Percentiles rank a stretch among this genome's conserved stretches.
Evolutionary conservation across 2,797 vertebrate genomes (phyloP).

Genomic region (Lepilemur ruficaudatus): DNA sequence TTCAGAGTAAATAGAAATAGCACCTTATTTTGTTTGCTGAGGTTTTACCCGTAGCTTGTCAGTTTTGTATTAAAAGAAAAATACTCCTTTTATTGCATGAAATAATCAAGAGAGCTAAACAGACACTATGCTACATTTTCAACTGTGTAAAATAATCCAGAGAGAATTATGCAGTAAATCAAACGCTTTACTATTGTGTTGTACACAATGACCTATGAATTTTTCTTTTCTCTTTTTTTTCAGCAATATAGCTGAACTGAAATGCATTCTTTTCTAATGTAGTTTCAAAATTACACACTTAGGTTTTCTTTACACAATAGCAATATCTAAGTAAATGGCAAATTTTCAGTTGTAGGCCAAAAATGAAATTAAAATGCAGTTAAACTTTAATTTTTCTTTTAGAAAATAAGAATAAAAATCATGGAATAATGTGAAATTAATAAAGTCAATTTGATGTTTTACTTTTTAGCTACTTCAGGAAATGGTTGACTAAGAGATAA

Average conservation of each 20-base stretch:
- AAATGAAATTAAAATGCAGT: neutral
- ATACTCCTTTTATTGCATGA: constrained; percentile 26
- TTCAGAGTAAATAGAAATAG: constrained; percentile 56
- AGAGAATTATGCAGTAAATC: constrained; percentile 13
- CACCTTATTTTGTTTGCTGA: constrained; percentile 47
- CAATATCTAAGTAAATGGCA: neutral
- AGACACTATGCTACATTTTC: constrained; percentile 29
- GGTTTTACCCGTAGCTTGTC: neutral
- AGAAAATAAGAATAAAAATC: neutral
- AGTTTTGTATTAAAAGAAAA: constrained; percentile 49
- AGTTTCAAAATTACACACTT: neutral
- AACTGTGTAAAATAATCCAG: constrained; percentile 37
- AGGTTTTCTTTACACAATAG: neutral
- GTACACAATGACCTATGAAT: neutral
- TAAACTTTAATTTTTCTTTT: neutral
- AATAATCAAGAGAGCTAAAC: constrained; percentile 60
- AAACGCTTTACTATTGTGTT: constrained; percentile 20
- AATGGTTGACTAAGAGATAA: neutral
- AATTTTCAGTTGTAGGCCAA: neutral
- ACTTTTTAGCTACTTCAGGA: neutral
- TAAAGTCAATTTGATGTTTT: neutral
- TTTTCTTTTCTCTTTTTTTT: neutral
- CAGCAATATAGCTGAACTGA: neutral
- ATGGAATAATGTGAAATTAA: neutral
- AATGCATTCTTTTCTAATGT: constrained; percentile 6